Conservation (phyloP, 2,797 vertebrate species). For the Steatocranus sp. region DNA sequence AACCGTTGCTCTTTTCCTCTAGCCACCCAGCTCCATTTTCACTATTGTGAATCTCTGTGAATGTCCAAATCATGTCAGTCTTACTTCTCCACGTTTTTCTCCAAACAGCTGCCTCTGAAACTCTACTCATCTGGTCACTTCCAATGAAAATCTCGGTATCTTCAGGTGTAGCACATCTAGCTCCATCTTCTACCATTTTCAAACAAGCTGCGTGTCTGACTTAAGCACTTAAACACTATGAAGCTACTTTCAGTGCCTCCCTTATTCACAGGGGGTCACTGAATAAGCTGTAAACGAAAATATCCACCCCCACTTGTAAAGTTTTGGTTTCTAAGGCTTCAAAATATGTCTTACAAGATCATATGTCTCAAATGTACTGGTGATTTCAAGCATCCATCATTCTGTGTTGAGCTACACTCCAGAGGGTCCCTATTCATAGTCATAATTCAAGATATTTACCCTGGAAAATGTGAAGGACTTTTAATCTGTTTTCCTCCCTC, state of each 20-base stretch:
- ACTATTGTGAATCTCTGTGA: background rate
- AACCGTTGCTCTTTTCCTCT: background rate
- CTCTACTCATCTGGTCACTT: background rate
- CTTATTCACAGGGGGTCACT: background rate
- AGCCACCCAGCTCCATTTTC: background rate
- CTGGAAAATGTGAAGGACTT: background rate
- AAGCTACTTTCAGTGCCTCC: background rate
- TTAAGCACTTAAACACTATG: background rate
- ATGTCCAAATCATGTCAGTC: background rate
- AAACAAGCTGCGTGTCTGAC: background rate
- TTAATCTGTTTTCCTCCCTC: background rate
- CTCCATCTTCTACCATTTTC: background rate
- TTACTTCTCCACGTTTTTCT: background rate
- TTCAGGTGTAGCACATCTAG: background rate
- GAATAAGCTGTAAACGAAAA: background rate
- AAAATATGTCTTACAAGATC: background rate
- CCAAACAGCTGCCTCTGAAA: background rate
- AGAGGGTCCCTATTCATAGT: background rate
- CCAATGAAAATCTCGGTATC: background rate
- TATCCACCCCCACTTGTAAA: background rate
- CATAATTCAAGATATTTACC: background rate
- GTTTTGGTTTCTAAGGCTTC: background rate
- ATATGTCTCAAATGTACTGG: background rate
- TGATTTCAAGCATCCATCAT: background rate
- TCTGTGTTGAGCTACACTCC: background rate